Evolutionary conservation across 2,113 vertebrate species (phyloP), one percentile per base, ranked within the genome.

Genomic region (Cynoglossus semilaevis): DNA sequence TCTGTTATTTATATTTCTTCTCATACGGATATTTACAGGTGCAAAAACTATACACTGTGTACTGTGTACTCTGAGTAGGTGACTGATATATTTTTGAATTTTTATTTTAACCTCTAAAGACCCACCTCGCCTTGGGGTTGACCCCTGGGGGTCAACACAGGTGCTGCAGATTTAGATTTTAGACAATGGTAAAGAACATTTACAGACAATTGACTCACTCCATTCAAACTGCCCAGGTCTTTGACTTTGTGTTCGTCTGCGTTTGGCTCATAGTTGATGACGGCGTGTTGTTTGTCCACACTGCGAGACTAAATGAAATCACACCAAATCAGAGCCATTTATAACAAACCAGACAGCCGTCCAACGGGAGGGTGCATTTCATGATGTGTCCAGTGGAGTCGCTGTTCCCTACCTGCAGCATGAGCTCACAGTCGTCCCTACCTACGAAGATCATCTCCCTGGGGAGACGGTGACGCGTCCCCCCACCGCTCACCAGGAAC

Each of bases 371-470:
- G 16, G 43, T 3, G 56, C 17, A 5, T 44, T 40, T 53, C 59
- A 43, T 19, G 2, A 15, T 3, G 42, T 15, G 38, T 38, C 38
- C 38, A 41, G 38, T 14, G 12, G 38, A 11, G 34, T 14, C 8
- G 70, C 63, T 38, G 14, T 89, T 7, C 5, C 13, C 18, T 92
- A 98, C 96, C 96, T 98, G 96, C 57, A 98, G 88, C 95, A 98
- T 98, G 74, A 98, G 94, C 84, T 98, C 96, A 78, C 96, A 98
- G 90, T 99, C 96, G 80, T 99, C 96, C 86, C 96, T 91, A 68
- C 96, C 96, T 73, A 99, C 96, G 72, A 99, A 99, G 90, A 99
- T 99, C 96, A 99, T 98, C 88, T 99, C 96, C 69, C 94, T 89
- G 77, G 96, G 96, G 84, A 99, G 93, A 74, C 96, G 94, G 47